Evolutionary conservation across 2,797 vertebrate genomes (phyloP), one percentile per base, ranked within the genome.

Genomic region (Myotis daubentonii): DNA sequence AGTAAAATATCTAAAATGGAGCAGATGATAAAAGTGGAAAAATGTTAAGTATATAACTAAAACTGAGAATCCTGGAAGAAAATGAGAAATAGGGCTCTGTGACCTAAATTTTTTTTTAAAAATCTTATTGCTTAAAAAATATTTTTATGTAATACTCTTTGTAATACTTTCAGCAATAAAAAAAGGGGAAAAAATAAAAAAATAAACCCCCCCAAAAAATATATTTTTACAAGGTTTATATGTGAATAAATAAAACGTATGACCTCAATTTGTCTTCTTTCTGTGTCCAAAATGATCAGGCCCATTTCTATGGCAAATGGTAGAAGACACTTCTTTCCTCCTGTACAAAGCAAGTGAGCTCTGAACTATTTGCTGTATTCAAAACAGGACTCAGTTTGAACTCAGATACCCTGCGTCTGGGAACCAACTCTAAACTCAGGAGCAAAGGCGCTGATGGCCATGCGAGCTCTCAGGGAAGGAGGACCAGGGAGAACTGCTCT

Each of bases 211-310:
- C 36, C 36, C 2, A 36, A 36, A 36, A 36, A 36, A 36, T 36
- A 28, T 33, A 84, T 82, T 75, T 80, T 93, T 86, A 87, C 47
- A 81, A 89, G 28, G 70, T 87, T 68, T 94, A 41, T 36, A 80
- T 47, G 25, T 51, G 38, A 83, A 94, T 91, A 55, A 89, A 72
- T 91, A 91, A 94, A 97, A 55, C 79, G 19, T 74, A 25, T 92
- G 66, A 20, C 86, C 47, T 85, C 44, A 4, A 80, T 91, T 90
- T 92, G 53, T 74, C 44, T 75, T 71, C 36, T 65, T 85, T 82
- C 71, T 95, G 8, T 55, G 19, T 85, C 28, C 66, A 82, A 92
- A 95, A 75, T 86, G 47, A 95, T 83, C 70, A 76, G 47, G 41
- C 83, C 38, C 17, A 44, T 57, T 82, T 94, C 57, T 71, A 28